Conservation (phyloP, 92 coral and sea anemone species). For the Metridium senile region DNA sequence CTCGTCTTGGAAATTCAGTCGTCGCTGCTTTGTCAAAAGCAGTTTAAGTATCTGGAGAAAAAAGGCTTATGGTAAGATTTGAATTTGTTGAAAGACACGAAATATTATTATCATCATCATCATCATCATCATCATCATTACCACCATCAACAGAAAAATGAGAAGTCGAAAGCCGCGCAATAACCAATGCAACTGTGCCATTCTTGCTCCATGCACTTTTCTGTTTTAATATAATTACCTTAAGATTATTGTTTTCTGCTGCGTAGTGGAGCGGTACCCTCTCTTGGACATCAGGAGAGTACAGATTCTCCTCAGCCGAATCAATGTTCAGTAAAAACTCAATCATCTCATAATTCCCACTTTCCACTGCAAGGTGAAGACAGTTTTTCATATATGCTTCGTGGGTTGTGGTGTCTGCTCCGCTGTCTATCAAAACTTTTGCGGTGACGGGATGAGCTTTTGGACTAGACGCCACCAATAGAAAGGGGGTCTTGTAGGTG, state of each 20-base stretch:
- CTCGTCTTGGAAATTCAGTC: conserved; percentile 59
- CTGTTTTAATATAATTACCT: too few species aligned
- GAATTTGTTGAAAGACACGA: too few species aligned
- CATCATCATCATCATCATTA: too few species aligned
- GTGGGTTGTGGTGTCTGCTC: conserved; percentile 55
- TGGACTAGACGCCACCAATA: conserved; percentile 60
- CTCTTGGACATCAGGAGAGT: conserved; percentile 53
- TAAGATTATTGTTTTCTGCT: conserved; percentile 42
- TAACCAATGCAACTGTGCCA: too few species aligned
- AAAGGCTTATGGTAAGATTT: too few species aligned
- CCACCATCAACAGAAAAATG: too few species aligned
- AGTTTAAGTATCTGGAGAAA: conserved; percentile 46
- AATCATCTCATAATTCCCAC: conserved; percentile 58
- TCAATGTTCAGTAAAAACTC: conserved; percentile 57
- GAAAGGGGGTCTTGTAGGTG: conserved; percentile 66
- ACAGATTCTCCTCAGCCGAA: conserved; percentile 44
- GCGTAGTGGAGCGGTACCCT: conserved; percentile 83
- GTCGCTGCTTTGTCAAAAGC: conserved; percentile 52
- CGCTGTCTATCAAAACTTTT: conserved; percentile 46
- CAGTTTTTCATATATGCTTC: conserved; percentile 72
- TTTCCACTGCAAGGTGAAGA: conserved; percentile 76
- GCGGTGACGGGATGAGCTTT: conserved; percentile 38
- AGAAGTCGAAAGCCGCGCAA: too few species aligned
- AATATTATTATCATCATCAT: too few species aligned
- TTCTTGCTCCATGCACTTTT: too few species aligned